These are phyloP conservation scores for Balaenoptera acutorostrata DNA, from an alignment of 2,113 vertebrate genomes.

Conservation along the genomic window DNA sequence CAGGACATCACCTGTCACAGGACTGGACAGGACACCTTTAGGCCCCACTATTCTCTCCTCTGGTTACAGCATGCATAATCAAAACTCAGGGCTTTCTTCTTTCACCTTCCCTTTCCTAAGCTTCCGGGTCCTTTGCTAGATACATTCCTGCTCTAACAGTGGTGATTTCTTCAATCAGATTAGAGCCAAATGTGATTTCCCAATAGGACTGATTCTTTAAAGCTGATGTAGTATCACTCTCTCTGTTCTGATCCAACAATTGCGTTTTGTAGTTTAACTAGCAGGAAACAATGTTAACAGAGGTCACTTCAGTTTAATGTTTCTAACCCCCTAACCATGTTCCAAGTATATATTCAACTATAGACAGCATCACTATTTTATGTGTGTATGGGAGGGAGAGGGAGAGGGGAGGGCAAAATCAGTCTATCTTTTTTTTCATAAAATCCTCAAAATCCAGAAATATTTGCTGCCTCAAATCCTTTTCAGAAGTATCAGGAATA, in stretches of 20 bases:
- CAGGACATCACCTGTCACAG: background rate
- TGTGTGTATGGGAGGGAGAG: background rate
- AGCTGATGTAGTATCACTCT: background rate
- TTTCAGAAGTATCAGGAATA: background rate
- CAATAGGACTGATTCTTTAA: background rate
- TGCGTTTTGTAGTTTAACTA: background rate
- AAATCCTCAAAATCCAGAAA: conserved; percentile 1
- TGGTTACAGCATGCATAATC: too few species aligned
- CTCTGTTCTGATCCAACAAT: background rate
- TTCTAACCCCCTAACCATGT: background rate
- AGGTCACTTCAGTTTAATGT: background rate
- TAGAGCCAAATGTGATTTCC: background rate
- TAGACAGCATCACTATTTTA: background rate
- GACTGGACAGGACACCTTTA: too few species aligned
- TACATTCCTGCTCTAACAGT: background rate
- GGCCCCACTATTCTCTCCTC: background rate
- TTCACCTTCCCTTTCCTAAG: background rate
- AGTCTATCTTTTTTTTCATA: background rate
- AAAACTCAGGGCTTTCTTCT: background rate
- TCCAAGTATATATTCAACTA: background rate
- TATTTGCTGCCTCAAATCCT: background rate
- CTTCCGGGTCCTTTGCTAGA: background rate
- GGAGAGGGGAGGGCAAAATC: background rate
- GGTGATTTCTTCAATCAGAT: background rate
- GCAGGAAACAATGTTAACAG: background rate